Evolutionary conservation across 2,797 vertebrate genomes (phyloP).

Genomic region (Alauda arvensis): DNA sequence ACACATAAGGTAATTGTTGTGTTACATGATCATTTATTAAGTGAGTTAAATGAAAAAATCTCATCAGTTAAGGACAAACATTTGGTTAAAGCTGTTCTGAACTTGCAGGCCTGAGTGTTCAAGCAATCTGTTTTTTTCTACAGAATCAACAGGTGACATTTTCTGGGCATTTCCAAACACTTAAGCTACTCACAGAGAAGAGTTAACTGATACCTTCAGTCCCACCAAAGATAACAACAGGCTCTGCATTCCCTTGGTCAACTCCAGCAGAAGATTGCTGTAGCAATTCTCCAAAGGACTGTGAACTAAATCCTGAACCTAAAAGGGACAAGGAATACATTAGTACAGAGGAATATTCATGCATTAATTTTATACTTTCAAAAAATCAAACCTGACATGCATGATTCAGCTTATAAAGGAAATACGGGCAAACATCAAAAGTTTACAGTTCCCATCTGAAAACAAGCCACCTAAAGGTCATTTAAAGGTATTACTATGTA

Average conservation of each 20-base stretch:
- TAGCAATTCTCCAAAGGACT: conserved; percentile 88
- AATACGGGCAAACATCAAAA: not conserved
- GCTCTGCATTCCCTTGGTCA: conserved; percentile 79
- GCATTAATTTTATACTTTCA: not conserved
- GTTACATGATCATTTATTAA: not conserved
- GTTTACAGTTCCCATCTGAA: not conserved
- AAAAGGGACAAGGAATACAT: not conserved
- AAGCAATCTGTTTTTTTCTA: not conserved
- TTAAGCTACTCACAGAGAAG: conserved; percentile 14
- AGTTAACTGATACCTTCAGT: conserved; percentile 74
- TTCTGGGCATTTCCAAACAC: not conserved
- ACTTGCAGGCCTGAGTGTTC: not conserved
- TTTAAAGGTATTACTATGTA: not conserved
- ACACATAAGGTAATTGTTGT: not conserved
- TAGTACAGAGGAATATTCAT: not conserved
- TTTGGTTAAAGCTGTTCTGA: not conserved
- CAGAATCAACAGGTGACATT: not conserved
- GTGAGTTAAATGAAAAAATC: not conserved
- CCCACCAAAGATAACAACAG: conserved; percentile 89
- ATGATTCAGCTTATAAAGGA: not conserved
- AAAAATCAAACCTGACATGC: not conserved
- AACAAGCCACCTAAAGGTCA: not conserved
- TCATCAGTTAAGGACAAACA: not conserved
- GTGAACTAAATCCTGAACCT: conserved; percentile 82
- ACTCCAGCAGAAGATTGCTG: conserved; percentile 82